Evolutionary conservation across 2,113 vertebrate species (phyloP).

Genomic region (Dasyornis broadbenti): DNA sequence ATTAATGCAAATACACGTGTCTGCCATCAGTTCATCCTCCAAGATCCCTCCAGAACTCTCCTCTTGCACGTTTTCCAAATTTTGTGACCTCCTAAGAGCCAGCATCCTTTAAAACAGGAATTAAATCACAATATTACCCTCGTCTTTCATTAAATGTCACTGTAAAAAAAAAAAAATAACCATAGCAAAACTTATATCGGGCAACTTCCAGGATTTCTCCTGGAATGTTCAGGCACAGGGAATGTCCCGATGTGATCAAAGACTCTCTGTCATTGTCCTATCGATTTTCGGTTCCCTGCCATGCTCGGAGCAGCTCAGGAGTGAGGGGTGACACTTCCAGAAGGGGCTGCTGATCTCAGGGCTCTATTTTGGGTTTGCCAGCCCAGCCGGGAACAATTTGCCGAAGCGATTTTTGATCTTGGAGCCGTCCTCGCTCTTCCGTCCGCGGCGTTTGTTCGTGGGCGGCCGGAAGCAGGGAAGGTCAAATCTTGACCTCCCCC

Average conservation of each 20-base stretch:
- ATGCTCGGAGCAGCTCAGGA: neutral
- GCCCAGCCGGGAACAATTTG: neutral
- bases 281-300: neutral
- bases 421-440: neutral
- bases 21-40: neutral
- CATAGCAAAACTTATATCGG: fast-evolving
- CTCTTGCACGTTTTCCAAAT: neutral
- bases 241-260: neutral
- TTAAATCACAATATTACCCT: neutral
- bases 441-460: neutral
- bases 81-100: neutral
- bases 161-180: neutral
- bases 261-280: neutral
- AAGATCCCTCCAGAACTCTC: neutral
- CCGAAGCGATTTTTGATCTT: neutral
- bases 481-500: too few relatives aligned
- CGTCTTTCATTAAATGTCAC: neutral
- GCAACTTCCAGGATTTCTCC: neutral
- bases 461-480: neutral
- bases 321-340: neutral
- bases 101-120: neutral
- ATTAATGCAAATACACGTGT: neutral
- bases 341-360: neutral
- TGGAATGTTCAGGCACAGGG: neutral
- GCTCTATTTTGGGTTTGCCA: neutral